Percentiles rank a stretch among this genome's conserved stretches.
Conservation (phyloP, 2,113 vertebrate genomes). For the Hiodon tergisus region DNA sequence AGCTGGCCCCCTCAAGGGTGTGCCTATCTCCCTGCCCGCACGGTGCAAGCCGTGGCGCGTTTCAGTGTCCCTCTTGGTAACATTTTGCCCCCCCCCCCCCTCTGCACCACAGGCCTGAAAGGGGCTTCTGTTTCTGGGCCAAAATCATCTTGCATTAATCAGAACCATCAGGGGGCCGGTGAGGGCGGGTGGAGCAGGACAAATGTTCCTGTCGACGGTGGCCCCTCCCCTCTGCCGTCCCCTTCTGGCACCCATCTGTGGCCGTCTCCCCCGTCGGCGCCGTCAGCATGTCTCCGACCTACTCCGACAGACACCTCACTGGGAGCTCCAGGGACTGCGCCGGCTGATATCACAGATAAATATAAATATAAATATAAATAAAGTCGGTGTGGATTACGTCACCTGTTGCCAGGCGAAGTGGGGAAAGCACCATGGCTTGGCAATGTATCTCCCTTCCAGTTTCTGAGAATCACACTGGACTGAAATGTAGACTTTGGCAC, state of each 20-base stretch:
- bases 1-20: too few relatives aligned
- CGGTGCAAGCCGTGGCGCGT: neutral
- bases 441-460: conserved; percentile 6
- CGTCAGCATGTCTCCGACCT: conserved; percentile 31
- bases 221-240: neutral
- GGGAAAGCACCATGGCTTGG: conserved; percentile 31
- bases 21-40: neutral
- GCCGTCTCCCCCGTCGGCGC: conserved; percentile 10
- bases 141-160: conserved; percentile 28
- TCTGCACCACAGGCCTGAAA: conserved; percentile 8
- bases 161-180: conserved; percentile 14
- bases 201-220: conserved; percentile 13
- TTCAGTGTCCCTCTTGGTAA: conserved; percentile 14
- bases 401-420: conserved; percentile 52
- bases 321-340: conserved; percentile 4
- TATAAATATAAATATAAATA: conserved; percentile 36
- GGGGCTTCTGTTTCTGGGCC: conserved; percentile 26
- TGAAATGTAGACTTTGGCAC: conserved; percentile 13
- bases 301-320: conserved; percentile 27
- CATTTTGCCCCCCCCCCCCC: conserved; percentile 26
- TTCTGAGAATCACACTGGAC: neutral
- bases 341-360: conserved; percentile 24
- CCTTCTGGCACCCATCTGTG: conserved; percentile 24
- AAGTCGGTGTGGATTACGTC: conserved; percentile 46
- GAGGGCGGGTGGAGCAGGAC: conserved; percentile 14